A percentile compares a stretch with the other conserved stretches of the same genome.
Conservation (phyloP, 2,888 invertebrate species). For the Scotopteryx bipunctaria region DNA sequence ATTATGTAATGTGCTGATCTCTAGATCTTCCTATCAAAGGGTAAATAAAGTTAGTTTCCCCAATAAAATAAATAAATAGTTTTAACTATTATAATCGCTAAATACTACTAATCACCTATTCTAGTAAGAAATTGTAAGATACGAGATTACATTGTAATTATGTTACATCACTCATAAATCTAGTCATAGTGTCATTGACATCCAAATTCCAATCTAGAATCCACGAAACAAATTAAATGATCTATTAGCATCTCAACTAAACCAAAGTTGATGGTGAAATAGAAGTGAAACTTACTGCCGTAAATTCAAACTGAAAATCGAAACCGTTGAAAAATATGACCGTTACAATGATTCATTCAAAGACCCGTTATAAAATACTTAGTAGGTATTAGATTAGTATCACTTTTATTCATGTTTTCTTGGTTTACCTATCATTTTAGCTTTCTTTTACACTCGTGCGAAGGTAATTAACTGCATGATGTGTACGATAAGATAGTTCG, state of each 20-base stretch:
- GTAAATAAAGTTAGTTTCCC: no score
- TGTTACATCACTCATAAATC: no score
- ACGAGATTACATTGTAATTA: no score
- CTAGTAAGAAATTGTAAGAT: no score
- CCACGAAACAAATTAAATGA: background rate
- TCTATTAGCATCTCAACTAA: no score
- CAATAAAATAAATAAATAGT: no score
- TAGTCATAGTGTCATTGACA: no score
- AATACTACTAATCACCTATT: no score
- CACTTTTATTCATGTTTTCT: background rate
- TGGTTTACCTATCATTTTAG: background rate
- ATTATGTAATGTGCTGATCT: no score
- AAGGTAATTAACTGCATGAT: background rate
- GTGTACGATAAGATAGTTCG: background rate
- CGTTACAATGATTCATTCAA: constrained; percentile 9
- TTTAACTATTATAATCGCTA: no score
- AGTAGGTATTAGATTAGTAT: background rate
- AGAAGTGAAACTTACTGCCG: background rate
- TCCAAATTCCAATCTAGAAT: no score
- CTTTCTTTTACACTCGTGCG: constrained; percentile 2
- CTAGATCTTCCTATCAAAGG: no score
- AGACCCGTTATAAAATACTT: constrained; percentile 2
- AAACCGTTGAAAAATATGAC: background rate
- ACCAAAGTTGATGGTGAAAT: background rate
- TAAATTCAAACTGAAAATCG: constrained; percentile 1